Evolutionary conservation across 2,113 vertebrate species (phyloP).

Genomic region (Neomonachus schauinslandi): DNA sequence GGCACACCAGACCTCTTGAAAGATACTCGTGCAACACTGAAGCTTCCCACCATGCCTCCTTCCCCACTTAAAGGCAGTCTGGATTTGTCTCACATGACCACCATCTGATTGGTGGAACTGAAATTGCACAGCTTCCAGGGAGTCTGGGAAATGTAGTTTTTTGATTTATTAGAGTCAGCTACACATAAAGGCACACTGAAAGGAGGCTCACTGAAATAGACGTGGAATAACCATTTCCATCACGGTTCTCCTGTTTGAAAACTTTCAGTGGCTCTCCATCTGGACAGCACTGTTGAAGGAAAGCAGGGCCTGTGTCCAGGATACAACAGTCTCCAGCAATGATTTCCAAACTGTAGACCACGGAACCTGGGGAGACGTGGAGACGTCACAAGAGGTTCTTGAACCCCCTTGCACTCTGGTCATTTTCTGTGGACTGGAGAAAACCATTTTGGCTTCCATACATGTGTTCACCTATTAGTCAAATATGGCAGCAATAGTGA

Average conservation of each 20-base stretch:
- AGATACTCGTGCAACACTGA: neutral
- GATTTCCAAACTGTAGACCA: slow-evolving; percentile 7
- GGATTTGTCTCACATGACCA: neutral
- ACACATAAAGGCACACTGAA: neutral
- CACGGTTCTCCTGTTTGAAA: neutral
- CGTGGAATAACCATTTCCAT: neutral
- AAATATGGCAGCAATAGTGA: neutral
- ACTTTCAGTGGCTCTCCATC: neutral
- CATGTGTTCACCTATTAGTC: slow-evolving; percentile 19
- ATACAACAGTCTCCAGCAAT: neutral
- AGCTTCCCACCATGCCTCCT: neutral
- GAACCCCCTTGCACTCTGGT: neutral
- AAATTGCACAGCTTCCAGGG: slow-evolving; percentile 43
- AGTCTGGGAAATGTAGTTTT: slow-evolving; percentile 65
- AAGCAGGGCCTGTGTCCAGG: neutral
- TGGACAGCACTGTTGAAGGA: neutral
- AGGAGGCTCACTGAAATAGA: slow-evolving; percentile 1
- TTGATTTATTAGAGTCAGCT: neutral
- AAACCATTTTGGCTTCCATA: neutral
- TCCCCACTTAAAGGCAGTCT: neutral
- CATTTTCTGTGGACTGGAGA: slow-evolving; percentile 26
- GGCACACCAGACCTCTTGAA: neutral
- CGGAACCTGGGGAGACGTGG: neutral
- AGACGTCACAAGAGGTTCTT: neutral
- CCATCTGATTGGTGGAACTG: neutral